A percentile compares a stretch with the other conserved stretches of the same genome.
Evolutionary conservation across 2,113 vertebrate genomes (phyloP).

Genomic region (Suricata suricatta): DNA sequence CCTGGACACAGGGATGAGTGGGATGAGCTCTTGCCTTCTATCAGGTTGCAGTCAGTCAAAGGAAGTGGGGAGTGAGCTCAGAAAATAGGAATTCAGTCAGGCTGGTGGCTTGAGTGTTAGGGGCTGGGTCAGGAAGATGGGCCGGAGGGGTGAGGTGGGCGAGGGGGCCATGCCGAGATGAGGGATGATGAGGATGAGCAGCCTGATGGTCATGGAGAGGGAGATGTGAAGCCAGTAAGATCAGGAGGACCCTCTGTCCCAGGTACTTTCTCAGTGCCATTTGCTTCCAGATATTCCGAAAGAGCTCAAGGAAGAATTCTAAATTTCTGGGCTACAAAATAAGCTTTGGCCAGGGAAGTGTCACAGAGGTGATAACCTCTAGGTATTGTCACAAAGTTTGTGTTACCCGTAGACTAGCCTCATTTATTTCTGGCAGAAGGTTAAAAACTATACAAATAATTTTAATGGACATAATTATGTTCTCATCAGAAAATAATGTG

Average conservation of each 20-base stretch:
- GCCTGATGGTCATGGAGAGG: background rate
- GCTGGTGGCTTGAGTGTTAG: background rate
- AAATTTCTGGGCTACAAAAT: background rate
- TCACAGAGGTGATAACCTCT: background rate
- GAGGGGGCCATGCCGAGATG: background rate
- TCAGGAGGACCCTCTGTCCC: background rate
- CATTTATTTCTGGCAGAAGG: constrained; percentile 69
- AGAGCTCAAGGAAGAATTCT: background rate
- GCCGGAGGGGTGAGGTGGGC: background rate
- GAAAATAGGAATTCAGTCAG: background rate
- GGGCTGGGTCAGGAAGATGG: background rate
- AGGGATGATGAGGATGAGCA: background rate
- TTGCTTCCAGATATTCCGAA: background rate
- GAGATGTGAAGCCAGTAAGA: background rate
- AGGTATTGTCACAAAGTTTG: background rate
- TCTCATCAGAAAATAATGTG: constrained; percentile 67
- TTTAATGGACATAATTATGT: constrained; percentile 76
- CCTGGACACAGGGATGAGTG: too few species aligned
- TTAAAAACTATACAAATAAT: constrained; percentile 74
- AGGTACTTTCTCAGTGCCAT: background rate
- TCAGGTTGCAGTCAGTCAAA: too few species aligned
- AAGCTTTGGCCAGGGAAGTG: background rate
- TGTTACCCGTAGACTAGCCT: background rate
- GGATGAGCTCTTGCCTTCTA: background rate
- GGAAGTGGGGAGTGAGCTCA: background rate